Evolutionary conservation across 1,140 invertebrate species (phyloP).

Genomic region (Ceratina calcarata): DNA sequence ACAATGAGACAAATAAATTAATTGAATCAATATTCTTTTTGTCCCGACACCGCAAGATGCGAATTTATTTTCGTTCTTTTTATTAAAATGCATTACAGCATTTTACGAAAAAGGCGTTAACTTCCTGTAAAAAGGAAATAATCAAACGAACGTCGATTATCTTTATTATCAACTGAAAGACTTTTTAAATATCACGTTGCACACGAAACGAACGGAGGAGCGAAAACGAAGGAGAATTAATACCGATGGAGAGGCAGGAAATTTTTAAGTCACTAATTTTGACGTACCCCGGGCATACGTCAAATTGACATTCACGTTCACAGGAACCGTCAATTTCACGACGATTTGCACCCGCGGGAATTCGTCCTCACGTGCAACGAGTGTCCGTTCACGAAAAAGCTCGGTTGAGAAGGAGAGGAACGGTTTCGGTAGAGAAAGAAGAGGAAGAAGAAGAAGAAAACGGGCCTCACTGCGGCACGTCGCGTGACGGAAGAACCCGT

Average conservation of each 20-base stretch:
- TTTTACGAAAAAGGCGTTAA: too few species aligned
- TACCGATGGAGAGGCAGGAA: not conserved
- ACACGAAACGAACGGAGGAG: not conserved
- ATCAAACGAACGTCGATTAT: too few species aligned
- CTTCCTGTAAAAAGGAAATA: too few species aligned
- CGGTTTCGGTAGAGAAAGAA: constrained; percentile 11
- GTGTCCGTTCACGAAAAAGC: constrained; percentile 55
- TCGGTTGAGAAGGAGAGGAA: not conserved
- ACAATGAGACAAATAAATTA: constrained; percentile 3
- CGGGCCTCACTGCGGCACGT: constrained; percentile 36
- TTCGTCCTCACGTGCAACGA: constrained; percentile 61
- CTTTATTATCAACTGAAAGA: too few species aligned
- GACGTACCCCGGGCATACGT: constrained; percentile 14
- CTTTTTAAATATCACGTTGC: too few species aligned
- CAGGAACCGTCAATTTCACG: constrained; percentile 55
- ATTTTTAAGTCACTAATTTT: constrained; percentile 25
- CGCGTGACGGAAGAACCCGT: constrained; percentile 61
- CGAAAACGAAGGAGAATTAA: not conserved
- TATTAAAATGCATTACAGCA: too few species aligned
- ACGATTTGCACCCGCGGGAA: constrained; percentile 60
- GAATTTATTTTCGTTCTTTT: too few species aligned
- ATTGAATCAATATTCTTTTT: too few species aligned
- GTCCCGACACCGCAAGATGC: too few species aligned
- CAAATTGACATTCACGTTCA: constrained; percentile 32
- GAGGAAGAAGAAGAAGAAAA: constrained; percentile 24